phyloP scores from a whole-genome alignment of 2,797 vertebrate species.

The Hemitrygon akajei region DNA sequence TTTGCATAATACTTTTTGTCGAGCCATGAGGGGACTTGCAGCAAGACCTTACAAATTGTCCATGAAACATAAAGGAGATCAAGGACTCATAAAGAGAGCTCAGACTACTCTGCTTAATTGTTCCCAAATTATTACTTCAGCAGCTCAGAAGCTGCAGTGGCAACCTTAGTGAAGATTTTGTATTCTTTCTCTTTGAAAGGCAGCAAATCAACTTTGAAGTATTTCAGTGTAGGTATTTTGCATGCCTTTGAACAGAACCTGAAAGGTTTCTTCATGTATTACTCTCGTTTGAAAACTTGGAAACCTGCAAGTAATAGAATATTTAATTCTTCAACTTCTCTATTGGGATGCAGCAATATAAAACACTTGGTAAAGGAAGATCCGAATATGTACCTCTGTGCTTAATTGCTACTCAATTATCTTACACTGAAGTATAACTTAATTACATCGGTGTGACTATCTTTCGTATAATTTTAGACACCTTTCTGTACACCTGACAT shows the following conservation, averaged over 20 bases:
- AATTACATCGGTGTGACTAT: too few relatives aligned
- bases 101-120: neutral
- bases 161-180: neutral
- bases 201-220: neutral
- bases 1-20: neutral
- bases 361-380: neutral
- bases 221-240: neutral
- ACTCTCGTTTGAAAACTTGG: neutral
- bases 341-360: neutral
- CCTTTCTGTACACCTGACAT: neutral
- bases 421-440: neutral
- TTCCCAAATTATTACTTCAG: neutral
- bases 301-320: neutral
- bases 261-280: neutral
- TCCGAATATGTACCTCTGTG: neutral
- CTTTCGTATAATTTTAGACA: neutral
- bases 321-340: neutral
- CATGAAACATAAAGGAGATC: neutral
- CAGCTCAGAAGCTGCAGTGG: neutral
- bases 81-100: neutral
- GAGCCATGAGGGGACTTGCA: neutral
- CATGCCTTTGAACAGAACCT: neutral
- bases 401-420: neutral
- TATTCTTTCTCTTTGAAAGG: neutral
- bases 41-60: neutral